Base-by-base conservation (phyloP, 2,113 vertebrate species). In the Mirounga angustirostris region DNA sequence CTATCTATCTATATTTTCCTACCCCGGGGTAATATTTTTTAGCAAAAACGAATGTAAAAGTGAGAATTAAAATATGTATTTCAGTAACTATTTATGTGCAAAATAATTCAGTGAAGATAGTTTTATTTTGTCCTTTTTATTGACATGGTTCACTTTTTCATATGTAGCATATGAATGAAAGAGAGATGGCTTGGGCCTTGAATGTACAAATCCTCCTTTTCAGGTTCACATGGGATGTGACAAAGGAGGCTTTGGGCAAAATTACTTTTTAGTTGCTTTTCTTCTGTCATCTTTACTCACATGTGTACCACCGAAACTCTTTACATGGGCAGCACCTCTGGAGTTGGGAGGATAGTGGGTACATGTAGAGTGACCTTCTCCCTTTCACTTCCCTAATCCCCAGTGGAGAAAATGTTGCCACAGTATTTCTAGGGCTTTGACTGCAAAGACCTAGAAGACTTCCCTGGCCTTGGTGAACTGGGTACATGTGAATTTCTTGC, bases 81-180 rank as follows among this genome's bases (percentile, higher is more conserved):
- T 56, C 56, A 74, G 14, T 84, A 81, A 73, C 24, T 89, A 54
- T 33, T 71, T 63, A 40, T n/a, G 14, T 65, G 33, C 4, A 58
- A 46, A 69, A 69, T 46, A 74, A 52, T n/a, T 96, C 56, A 67
- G 0, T 76, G 86, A 86, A 95, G 19, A 59, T 86, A 59, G 56
- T 74, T 96, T 84, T 81, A 40, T 89, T 79, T 89, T 85, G 26
- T 59, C 79, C 16, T 21, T 94, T 83, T 83, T 36, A 69, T 56
- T 2, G 16, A 56, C 6, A 0, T 33, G n/a, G 52, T 15, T 94
- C 26, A n/a, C 33, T 22, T 79, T 78, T 88, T 89, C 9, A 50
- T 36, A 36, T 4, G 54, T 76, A 26, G 56, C 7, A 0, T 40
- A 43, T 50, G 2, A 7, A 40, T 33, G 28, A 95, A 4, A 7